These are phyloP conservation scores for Euthynnus affinis DNA, from an alignment of 2,797 vertebrate species.

Conservation along the genomic window DNA sequence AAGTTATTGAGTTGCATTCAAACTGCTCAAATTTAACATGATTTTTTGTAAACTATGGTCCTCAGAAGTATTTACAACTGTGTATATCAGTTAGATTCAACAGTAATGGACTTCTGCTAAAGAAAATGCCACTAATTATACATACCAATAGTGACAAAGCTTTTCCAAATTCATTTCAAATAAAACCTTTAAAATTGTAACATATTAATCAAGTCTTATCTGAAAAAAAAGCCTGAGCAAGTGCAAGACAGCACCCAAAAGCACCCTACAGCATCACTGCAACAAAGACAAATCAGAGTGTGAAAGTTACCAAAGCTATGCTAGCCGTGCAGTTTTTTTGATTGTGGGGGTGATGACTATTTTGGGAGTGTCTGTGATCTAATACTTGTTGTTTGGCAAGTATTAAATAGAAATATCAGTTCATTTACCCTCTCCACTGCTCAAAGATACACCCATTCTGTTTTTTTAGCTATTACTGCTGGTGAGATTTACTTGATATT, in stretches of 20 bases:
- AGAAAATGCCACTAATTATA: not conserved
- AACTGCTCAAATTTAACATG: not conserved
- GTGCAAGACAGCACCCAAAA: not conserved
- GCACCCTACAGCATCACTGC: conserved; percentile 1
- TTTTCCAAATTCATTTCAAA: not conserved
- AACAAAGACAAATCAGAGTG: conserved; percentile 12
- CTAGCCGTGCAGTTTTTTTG: conserved; percentile 14
- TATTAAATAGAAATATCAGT: not conserved
- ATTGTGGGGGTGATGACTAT: not conserved
- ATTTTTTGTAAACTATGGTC: not conserved
- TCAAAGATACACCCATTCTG: not conserved
- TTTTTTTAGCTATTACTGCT: conserved; percentile 17
- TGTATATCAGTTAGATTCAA: not conserved
- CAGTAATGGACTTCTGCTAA: not conserved
- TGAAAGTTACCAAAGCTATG: not conserved
- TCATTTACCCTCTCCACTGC: not conserved
- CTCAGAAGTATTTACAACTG: not conserved
- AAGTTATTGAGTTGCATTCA: conserved; percentile 1
- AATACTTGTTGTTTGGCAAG: conserved; percentile 3
- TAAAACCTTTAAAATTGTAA: not conserved
- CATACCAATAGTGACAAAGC: not conserved
- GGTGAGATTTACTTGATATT: conserved; percentile 39
- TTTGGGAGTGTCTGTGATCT: conserved; percentile 12
- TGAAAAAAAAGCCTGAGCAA: not conserved
- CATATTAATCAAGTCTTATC: not conserved